A percentile compares a stretch with the other conserved stretches of the same genome.
phyloP scores from a whole-genome alignment of 2,888 invertebrate species.

The Cantharis nigra region DNA sequence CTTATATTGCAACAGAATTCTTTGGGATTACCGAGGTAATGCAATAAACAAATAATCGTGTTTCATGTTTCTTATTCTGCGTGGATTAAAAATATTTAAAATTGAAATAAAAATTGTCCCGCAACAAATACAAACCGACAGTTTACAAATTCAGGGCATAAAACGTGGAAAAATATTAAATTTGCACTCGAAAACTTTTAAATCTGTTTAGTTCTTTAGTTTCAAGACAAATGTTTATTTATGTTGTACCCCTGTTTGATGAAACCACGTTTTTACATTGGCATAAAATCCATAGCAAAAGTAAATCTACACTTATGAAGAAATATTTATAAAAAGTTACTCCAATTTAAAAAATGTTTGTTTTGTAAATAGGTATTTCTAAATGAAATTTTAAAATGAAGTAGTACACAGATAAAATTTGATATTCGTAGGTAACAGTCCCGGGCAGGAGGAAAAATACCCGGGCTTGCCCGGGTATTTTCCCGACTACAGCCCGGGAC shows the following conservation, averaged over 20 bases:
- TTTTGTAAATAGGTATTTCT: neutral
- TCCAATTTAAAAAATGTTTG: neutral
- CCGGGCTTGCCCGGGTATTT: no score
- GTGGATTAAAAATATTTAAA: neutral
- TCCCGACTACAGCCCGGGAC: no score
- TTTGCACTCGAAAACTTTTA: neutral
- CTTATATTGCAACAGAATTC: neutral
- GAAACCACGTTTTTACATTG: neutral
- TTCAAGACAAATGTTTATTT: neutral
- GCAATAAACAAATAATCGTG: neutral
- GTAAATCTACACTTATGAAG: neutral
- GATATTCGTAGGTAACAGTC: no score
- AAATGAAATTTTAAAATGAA: neutral
- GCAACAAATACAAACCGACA: neutral
- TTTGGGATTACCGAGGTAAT: neutral
- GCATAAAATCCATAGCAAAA: neutral
- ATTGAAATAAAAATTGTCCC: neutral
- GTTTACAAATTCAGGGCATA: neutral
- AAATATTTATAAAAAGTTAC: neutral
- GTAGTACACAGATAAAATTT: neutral
- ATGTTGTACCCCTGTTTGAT: neutral
- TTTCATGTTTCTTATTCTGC: neutral
- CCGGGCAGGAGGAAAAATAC: no score
- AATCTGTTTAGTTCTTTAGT: neutral
- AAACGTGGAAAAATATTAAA: neutral